Base-by-base conservation (phyloP, 2,797 vertebrate species). In the Taenioides sp. region DNA sequence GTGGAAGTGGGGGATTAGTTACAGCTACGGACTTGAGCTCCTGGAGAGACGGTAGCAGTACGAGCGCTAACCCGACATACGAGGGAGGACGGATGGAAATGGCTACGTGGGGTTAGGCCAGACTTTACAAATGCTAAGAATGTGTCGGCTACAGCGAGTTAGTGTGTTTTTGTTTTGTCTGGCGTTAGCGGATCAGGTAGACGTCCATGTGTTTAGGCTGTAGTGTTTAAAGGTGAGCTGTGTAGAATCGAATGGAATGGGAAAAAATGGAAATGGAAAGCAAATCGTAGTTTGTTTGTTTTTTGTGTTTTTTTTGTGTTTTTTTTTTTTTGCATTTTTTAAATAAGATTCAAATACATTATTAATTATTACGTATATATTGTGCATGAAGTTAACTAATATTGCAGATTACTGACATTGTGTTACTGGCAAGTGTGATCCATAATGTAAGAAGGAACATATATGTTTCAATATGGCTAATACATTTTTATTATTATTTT, bases 1-100 rank as follows among this genome's bases (percentile, higher is more conserved):
- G 74, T 85, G 86, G 80, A 85, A 83, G 70, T 76, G 22, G 67
- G 78, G 75, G 77, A 79, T 84, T 73, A 80, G 73, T 82, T 86
- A 77, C 82, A 83, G 74, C 79, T 86, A 86, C 82, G 77, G 76
- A 27, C 79, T 50, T 7, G 18, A 54, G 50, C 54, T 11, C n/a
- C n/a, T 2, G 54, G 54, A 47, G 43, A 47, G 43, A 47, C 14
- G 14, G 11, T 1, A 14, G 40, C n/a, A n/a, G 54, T 4, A 4
- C 54, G 54, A 55, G 54, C n/a, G n/a, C 50, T 52, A 25, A 25
- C 10, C 22, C 23, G 54, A 23, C 54, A 3, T 14, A 14, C 11
- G 12, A 57, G 22, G 54, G 58, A 60, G 43, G 43, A 47, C 4
- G 43, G 58, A 2, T 60, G 25, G 25, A 28, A 59, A 59, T 9